Base-by-base conservation (phyloP, 2,888 invertebrate genomes). In the Cephus spinipes region DNA sequence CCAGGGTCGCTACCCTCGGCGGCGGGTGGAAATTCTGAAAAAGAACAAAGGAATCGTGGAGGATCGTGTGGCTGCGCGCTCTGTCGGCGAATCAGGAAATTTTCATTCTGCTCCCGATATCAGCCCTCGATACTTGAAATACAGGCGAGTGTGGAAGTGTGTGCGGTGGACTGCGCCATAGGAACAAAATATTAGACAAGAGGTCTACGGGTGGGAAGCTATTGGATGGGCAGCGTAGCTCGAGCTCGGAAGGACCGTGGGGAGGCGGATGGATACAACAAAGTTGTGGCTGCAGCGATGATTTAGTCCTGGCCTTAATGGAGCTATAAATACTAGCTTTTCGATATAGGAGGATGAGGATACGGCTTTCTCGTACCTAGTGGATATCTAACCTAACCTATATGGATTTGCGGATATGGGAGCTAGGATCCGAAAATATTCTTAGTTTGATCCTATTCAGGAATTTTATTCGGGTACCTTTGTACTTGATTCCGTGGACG, bases 311-410 rank as follows among this genome's bases (percentile, higher is more conserved):
- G 90, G 92, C 92, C 93, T 93, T 93, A 93, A 93, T 93, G 93
- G 93, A 92, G 92, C 93, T 93, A 93, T 93, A 93, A 93, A 93
- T 93, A 93, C 92, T 92, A 91, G 92, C 92, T 93, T 93, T 93
- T 93, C 93, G 93, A 93, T 93, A 93, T 86, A 83, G 86, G 85
- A 87, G 87, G 87, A 86, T 84, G 88, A 87, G 88, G 83, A 81
- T 81, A 78, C 80, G 74, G 77, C 40, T 55, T 55, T 78, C 75
- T 77, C 79, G 82, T 80, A 82, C 80, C 40, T 55, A 55, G 40
- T 2, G 15, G 40, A 23, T 55, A 55, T 23, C 40, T 55, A 55
- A 55, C 40, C 40, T 55, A 55, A 55, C 40, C 40, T 55, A 55
- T 55, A 55, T 23, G 40, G 40, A 55, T 55, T 55, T 55, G 40